These are phyloP conservation scores for Paracanthobrama guichenoti DNA, from an alignment of 2,113 vertebrate species.

Conservation along the genomic window DNA sequence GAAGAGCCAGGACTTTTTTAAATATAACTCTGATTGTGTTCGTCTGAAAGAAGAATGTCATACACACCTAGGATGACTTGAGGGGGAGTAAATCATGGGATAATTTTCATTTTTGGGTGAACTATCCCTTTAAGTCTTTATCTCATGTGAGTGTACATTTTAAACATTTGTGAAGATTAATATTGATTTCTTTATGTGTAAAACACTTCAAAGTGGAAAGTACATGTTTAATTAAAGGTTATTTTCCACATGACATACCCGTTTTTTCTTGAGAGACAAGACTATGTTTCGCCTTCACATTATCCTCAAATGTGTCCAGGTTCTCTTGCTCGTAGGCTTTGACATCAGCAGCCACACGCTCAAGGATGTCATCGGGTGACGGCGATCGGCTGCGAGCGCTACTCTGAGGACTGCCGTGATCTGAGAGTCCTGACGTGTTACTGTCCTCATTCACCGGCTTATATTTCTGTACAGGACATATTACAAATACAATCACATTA, in stretches of 20 bases:
- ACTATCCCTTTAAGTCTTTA: neutral
- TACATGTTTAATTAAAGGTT: neutral
- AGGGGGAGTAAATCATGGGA: too few species aligned
- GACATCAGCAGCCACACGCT: conserved; percentile 93
- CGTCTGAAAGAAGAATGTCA: too few species aligned
- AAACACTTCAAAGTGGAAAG: neutral
- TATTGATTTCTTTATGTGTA: neutral
- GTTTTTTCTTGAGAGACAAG: conserved; percentile 95
- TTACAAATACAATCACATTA: neutral
- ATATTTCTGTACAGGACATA: conserved; percentile 83
- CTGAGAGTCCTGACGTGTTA: conserved; percentile 82
- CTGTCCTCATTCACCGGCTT: conserved; percentile 86
- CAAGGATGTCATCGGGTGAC: conserved; percentile 92
- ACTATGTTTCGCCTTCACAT: conserved; percentile 95
- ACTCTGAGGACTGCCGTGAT: conserved; percentile 95
- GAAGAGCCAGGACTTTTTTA: too few species aligned
- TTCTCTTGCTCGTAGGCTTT: conserved; percentile 97
- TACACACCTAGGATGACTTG: too few species aligned
- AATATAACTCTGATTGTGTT: too few species aligned
- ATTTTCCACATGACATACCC: conserved; percentile 73
- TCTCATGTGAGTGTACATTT: neutral
- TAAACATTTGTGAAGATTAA: neutral
- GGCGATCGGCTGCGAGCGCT: conserved; percentile 90
- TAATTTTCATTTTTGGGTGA: too few species aligned
- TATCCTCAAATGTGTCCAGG: conserved; percentile 93